Base-by-base conservation (phyloP, 2,888 invertebrate species). In the Abrostola triplasia region DNA sequence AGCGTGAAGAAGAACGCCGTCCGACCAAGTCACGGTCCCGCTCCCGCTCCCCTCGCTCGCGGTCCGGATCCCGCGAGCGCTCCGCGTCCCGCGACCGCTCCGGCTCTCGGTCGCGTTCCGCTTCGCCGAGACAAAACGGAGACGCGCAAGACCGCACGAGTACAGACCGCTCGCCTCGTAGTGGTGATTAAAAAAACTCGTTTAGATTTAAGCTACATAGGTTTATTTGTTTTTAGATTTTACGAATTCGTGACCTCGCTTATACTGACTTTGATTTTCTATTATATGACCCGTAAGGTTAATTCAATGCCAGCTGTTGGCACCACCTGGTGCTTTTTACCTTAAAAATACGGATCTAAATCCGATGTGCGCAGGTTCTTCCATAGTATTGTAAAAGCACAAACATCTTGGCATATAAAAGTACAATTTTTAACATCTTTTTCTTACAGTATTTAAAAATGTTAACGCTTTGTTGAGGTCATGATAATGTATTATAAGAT, bases 101-200 rank as follows among this genome's bases (percentile, higher is more conserved):
- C 50, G 82, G 73, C 6, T 91, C 90, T 1, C 83, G 86, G 10
- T 89, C 90, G 5, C 86, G 88, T 41, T 92, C 91, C 10, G 84
- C 69, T 1, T 93, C 93, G 9, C 94, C 94, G 38, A 85, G 90
- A 5, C 92, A 91, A 58, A 94, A 94, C 77, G 94, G 94, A 47
- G 88, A 89, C 80, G 82, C 79, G 0, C 82, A 86, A 52, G 90
- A 89, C 53, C 87, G 91, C 63, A 82, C 77, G 41, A 91, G 91
- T 68, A 81, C 84, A 24, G 92, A 93, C 36, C 92, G 92, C 78
- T 93, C 94, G 13, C 94, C 94, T 0, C 90, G 93, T 63, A 94
- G 94, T 73, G 94, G 92, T 42, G 94, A 94, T 48, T 94, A 91
- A 70, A 64, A 40, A 9, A 9, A 42, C 38, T 58, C 57, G 51